Evolutionary conservation across 2,888 invertebrate species (phyloP), one percentile per base, ranked within the genome.

Genomic region (Drosophila fulvimacula): DNA sequence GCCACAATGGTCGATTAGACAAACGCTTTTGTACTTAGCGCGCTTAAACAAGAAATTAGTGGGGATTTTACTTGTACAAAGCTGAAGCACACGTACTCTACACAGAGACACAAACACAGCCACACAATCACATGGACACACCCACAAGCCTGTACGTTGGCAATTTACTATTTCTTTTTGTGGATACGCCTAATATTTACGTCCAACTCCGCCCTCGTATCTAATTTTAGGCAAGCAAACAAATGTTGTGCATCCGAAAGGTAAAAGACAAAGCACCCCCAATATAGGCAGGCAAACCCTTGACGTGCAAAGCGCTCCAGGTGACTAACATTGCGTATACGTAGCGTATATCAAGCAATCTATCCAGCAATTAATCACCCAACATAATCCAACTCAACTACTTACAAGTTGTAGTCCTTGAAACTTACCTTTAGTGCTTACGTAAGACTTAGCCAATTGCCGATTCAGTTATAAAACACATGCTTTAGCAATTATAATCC

Each of bases 171-270:
- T 55, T 53, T 46, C 41, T 21, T 21, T 15, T 34, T 51, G 34
- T 51, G 32, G 15, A 62, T 58, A 42, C 36, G 41, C 39, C 78
- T 77, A 60, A 69, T 63, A 73, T 60, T 73, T 66, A 62, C 36
- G 58, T 42, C 53, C 69, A 65, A 59, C 48, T 61, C 58, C 65
- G 38, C 68, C 58, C 59, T 51, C 77, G 63, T 71, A 70, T 90
- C 80, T 87, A 70, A 77, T 91, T 91, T 79, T 91, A 91, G 91
- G 91, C 84, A 91, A 91, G 79, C 91, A 91, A 79, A 91, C 91
- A 78, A 91, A 91, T 85, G 90, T 91, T 73, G 91, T 91, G 51
- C 91, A 91, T 86, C 91, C 91, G 77, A 91, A 91, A 88, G 90
- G 91, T 90, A 91, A 91, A 85, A 88, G 88, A 88, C 90, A 90